Percentiles rank a stretch among this genome's conserved stretches.
phyloP scores from a whole-genome alignment of 2,113 vertebrate species.

The Speoplatyrhinus poulsoni region DNA sequence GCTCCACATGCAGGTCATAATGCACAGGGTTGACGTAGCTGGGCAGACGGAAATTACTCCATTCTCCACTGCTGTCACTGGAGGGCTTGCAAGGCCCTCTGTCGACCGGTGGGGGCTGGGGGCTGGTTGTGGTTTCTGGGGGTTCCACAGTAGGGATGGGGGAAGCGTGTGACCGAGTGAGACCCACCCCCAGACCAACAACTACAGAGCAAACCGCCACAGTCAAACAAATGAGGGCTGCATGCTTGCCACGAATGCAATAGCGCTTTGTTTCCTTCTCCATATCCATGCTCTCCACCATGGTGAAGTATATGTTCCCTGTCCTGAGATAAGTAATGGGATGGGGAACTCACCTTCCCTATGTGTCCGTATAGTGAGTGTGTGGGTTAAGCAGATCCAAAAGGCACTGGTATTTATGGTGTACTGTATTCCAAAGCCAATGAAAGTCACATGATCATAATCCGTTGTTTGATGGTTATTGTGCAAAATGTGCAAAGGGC shows the following conservation, averaged over 20 bases:
- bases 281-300: constrained; percentile 78
- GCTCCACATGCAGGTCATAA: constrained; percentile 87
- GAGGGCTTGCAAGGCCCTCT: constrained; percentile 74
- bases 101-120: constrained; percentile 23
- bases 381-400: neutral
- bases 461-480: too few relatives aligned
- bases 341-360: neutral
- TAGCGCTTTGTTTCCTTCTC: constrained; percentile 78
- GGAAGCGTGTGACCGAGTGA: constrained; percentile 67
- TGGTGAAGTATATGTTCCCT: constrained; percentile 35
- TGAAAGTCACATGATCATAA: too few relatives aligned
- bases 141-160: neutral
- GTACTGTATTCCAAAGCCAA: too few relatives aligned
- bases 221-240: constrained; percentile 77
- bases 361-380: neutral
- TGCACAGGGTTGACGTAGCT: constrained; percentile 80
- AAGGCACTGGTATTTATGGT: too few relatives aligned
- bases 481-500: too few relatives aligned
- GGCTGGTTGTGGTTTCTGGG: neutral
- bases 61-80: constrained; percentile 75
- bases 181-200: constrained; percentile 87
- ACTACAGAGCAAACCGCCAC: constrained; percentile 80
- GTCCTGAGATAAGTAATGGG: neutral
- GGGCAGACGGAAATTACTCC: constrained; percentile 87
- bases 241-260: constrained; percentile 83